A percentile compares a stretch with the other conserved stretches of the same genome.
Conservation (phyloP, 2,888 invertebrate species). For the Trichacis sp. region DNA sequence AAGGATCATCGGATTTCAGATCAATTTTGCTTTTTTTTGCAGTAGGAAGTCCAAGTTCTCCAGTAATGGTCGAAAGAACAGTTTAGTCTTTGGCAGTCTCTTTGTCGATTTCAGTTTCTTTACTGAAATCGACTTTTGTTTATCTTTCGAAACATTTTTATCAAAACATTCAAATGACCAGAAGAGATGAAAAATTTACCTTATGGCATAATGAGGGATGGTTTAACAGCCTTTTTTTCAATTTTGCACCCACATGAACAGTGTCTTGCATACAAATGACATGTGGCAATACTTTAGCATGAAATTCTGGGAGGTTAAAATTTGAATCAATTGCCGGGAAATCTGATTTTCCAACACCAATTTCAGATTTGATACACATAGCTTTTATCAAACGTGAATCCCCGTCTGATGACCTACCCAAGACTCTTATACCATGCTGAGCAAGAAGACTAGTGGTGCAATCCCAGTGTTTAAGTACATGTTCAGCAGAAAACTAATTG, state of each 20-base stretch:
- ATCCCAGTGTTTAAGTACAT: constrained; percentile 44
- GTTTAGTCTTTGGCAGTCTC: neutral
- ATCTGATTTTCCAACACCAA: constrained; percentile 8
- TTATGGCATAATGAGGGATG: constrained; percentile 34
- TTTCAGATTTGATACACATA: constrained; percentile 23
- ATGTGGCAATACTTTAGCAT: too few relatives aligned
- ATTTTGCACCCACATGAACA: constrained; percentile 46
- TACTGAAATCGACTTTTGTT: constrained; percentile 20
- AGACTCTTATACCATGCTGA: too few relatives aligned
- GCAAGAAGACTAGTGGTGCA: constrained; percentile 34
- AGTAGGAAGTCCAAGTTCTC: too few relatives aligned
- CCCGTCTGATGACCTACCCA: constrained; percentile 48
- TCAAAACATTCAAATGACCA: too few relatives aligned
- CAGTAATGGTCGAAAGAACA: too few relatives aligned
- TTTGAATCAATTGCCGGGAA: neutral
- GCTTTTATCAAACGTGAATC: too few relatives aligned
- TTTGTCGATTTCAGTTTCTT: constrained; percentile 1
- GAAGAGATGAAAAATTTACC: too few relatives aligned
- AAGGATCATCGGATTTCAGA: neutral
- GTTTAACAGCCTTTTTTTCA: constrained; percentile 46
- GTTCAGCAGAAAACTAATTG: constrained; percentile 37
- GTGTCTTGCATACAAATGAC: too few relatives aligned
- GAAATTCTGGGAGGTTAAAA: constrained; percentile 8
- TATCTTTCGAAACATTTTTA: constrained; percentile 41
- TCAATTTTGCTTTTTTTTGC: neutral